phyloP scores from a whole-genome alignment of 2,113 vertebrate genomes.

The Formicarius rufipectus region DNA sequence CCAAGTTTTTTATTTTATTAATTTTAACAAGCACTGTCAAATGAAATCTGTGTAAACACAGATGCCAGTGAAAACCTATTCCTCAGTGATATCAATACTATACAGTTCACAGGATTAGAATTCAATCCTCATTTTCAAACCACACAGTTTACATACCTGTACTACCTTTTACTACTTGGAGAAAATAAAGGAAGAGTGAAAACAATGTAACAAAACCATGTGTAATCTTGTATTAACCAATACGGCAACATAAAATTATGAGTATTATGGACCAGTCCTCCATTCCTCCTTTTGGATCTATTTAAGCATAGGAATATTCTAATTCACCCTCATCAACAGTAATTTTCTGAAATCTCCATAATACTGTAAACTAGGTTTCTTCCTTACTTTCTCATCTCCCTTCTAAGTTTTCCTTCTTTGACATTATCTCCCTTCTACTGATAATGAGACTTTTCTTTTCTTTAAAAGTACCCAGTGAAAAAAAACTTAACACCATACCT shows the following conservation, averaged over 20 bases:
- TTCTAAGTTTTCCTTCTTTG: neutral
- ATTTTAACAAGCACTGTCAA: neutral
- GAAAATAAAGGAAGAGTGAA: neutral
- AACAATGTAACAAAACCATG: neutral
- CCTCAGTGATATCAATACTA: neutral
- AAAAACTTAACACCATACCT: constrained; percentile 70
- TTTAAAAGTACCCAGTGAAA: neutral
- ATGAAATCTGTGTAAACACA: neutral
- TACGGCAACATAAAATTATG: neutral
- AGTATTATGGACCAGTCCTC: neutral
- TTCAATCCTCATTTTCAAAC: neutral
- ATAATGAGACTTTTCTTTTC: neutral
- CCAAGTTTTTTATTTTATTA: neutral
- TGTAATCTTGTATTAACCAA: neutral
- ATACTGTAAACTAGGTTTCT: neutral
- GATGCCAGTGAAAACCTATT: neutral
- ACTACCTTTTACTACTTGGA: neutral
- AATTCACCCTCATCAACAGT: neutral
- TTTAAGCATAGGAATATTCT: neutral
- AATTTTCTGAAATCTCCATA: neutral
- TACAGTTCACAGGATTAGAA: neutral
- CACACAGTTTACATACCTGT: neutral
- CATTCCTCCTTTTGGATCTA: neutral
- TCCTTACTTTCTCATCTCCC: neutral
- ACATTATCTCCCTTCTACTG: neutral